Evolutionary conservation across 2,888 invertebrate genomes (phyloP).

Genomic region (Argynnis bischoffii): DNA sequence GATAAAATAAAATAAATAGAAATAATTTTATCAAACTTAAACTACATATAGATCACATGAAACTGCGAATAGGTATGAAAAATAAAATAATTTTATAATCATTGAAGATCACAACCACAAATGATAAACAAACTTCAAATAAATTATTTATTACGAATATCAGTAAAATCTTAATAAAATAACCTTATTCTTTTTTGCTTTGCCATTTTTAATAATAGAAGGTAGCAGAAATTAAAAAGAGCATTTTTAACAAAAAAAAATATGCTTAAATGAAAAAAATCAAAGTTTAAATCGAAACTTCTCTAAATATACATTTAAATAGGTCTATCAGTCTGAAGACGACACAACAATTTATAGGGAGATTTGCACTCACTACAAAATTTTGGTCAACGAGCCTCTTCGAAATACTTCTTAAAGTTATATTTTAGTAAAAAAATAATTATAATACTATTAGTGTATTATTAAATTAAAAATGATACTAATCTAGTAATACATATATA

Average conservation of each 20-base stretch:
- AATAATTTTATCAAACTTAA: no score
- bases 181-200: no score
- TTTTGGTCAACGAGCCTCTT: conserved; percentile 18
- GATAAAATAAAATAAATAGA: no score
- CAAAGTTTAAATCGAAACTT: neutral
- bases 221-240: no score
- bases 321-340: conserved; percentile 20
- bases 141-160: no score
- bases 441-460: neutral
- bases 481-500: neutral
- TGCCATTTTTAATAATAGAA: no score
- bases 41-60: neutral
- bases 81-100: neutral
- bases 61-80: neutral
- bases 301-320: conserved; percentile 3
- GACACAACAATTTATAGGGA: conserved; percentile 17
- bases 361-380: conserved; percentile 1
- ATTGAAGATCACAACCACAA: no score
- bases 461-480: neutral
- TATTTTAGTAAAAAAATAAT: neutral
- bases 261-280: no score
- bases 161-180: no score
- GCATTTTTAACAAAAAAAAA: no score
- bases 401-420: neutral
- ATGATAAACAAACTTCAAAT: no score